Conservation (phyloP, 2,888 invertebrate species). For the Loripinus fragilis region DNA sequence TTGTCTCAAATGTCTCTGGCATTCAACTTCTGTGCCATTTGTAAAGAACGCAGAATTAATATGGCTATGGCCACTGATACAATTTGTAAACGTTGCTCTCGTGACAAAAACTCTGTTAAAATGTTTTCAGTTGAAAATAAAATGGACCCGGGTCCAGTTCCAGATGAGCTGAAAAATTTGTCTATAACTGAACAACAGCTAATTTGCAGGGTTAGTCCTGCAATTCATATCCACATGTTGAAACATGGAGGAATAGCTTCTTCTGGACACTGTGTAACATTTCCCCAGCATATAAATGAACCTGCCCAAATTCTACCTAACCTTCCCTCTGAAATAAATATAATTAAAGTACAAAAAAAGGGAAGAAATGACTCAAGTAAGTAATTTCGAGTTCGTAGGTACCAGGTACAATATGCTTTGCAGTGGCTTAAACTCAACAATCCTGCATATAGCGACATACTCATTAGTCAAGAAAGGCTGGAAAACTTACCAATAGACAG, state of each 20-base stretch:
- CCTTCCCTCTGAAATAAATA: conserved; percentile 40
- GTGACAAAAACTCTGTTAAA: conserved; percentile 27
- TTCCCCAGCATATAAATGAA: conserved; percentile 51
- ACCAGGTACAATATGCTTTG: conserved; percentile 42
- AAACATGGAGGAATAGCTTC: conserved; percentile 58
- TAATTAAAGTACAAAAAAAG: conserved; percentile 38
- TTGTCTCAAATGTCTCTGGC: neutral
- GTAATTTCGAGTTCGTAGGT: conserved; percentile 48
- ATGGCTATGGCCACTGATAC: neutral
- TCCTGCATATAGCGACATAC: conserved; percentile 47
- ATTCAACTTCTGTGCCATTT: neutral
- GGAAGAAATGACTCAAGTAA: conserved; percentile 51
- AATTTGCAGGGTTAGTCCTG: conserved; percentile 19
- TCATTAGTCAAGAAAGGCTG: conserved; percentile 38
- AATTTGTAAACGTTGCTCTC: neutral
- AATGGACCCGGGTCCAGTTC: conserved; percentile 27
- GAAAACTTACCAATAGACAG: conserved; percentile 32
- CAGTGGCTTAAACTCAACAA: conserved; percentile 51
- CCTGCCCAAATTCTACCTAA: conserved; percentile 32
- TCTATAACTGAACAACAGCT: conserved; percentile 39
- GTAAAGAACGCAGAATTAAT: neutral
- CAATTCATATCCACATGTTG: conserved; percentile 35
- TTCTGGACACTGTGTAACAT: conserved; percentile 54
- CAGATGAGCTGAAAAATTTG: conserved; percentile 23
- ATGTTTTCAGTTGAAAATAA: conserved; percentile 48